Base-by-base conservation (phyloP, 2,888 invertebrate species). In the Halictus quadricinctus region DNA sequence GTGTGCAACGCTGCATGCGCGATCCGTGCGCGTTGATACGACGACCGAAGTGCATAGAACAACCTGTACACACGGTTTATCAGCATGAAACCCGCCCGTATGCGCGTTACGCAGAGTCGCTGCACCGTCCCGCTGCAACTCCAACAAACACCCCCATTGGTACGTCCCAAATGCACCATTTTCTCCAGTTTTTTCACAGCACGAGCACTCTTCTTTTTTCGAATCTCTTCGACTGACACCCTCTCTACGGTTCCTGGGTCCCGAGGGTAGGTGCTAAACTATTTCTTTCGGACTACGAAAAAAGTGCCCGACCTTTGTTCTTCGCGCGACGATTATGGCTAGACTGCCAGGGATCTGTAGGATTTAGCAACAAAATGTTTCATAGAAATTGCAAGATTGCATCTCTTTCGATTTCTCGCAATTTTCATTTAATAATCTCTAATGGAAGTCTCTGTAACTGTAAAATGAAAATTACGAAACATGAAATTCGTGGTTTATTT, bases 181-280 rank as follows among this genome's bases (percentile, higher is more conserved):
- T 88, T 46, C 48, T 81, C 79, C 72, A 80, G 48, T 84, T 88
- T 88, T 88, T 84, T 82, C 87, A 29, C 78, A 58, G 69, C 15
- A 21, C 64, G 41, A 25, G 72, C 1, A 36, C 36, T 73, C 69
- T 78, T 75, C 78, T 81, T 18, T 43, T 60, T 36, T 54, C 46
- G 15, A 15, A 18, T 13, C 21, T 29, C 15, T 77, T 8, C 46
- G 29, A 4, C 25, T 58, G 70, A 58, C 69, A 58, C 46, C 48
- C 60, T 36, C 21, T 4, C 21, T 8, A 46, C 46, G 54, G 29
- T 54, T 70, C 75, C 25, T 15, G n/a, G 54, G 1, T 15, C 15
- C 36, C 46, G 2, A 4, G 36, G 21, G 50, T 21, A 21, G 50
- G 50, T 54, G 21, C 50, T 54, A 21, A 54, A 54, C 50, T 8